Evolutionary conservation across 2,797 vertebrate genomes (phyloP).

Genomic region (Ptychobarbus kaznakovi): DNA sequence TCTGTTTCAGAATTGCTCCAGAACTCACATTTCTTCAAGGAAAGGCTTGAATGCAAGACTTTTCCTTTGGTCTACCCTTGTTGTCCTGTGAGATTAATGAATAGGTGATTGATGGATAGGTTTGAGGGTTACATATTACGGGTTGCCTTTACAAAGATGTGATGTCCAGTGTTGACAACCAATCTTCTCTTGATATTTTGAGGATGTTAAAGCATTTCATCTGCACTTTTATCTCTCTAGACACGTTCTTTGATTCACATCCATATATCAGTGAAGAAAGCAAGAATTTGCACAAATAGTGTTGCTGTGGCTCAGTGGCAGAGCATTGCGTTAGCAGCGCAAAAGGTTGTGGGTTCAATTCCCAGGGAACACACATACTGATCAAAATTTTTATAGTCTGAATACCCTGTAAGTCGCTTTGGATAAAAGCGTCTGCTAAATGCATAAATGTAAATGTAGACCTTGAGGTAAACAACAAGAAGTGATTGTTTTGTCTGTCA

Average conservation of each 20-base stretch:
- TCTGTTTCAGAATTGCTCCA: background rate
- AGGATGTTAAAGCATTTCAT: constrained; percentile 7
- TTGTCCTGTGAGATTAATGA: background rate
- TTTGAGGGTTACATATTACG: background rate
- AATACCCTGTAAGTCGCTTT: too few relatives aligned
- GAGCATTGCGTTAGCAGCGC: too few relatives aligned
- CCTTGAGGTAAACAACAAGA: background rate
- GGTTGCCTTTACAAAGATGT: constrained; percentile 12
- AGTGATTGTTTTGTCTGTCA: background rate
- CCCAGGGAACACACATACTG: too few relatives aligned
- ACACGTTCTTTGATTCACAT: background rate
- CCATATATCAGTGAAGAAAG: background rate
- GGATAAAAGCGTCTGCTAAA: too few relatives aligned
- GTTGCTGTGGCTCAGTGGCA: too few relatives aligned
- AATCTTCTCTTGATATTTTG: background rate
- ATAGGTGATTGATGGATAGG: background rate
- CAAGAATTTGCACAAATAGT: background rate
- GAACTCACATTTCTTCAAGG: background rate
- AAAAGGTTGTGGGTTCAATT: too few relatives aligned
- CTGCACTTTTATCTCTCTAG: background rate
- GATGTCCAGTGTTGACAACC: background rate
- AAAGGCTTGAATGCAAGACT: background rate
- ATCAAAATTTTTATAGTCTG: too few relatives aligned
- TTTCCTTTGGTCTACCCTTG: background rate
- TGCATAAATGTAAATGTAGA: too few relatives aligned